These are phyloP conservation scores for Macroteleia sp. DNA, from an alignment of 2,888 invertebrate genomes.

Conservation along the genomic window DNA sequence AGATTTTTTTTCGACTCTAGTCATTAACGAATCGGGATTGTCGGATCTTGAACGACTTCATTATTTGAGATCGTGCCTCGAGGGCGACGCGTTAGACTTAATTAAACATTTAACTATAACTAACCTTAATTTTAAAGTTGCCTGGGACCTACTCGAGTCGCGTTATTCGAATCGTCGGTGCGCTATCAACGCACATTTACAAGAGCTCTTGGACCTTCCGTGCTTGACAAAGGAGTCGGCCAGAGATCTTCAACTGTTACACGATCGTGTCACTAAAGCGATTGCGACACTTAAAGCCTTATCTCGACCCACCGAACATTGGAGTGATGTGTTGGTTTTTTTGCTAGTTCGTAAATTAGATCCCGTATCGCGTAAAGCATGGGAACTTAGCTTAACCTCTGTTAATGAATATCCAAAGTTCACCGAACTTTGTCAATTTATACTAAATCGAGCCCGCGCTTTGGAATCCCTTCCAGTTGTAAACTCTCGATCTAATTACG, in stretches of 20 bases:
- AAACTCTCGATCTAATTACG: too few species aligned
- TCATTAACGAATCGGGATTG: background rate
- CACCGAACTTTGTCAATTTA: too few species aligned
- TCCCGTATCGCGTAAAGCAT: too few species aligned
- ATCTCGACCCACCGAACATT: too few species aligned
- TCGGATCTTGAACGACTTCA: slow-evolving; percentile 2
- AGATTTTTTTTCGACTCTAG: slow-evolving; percentile 1
- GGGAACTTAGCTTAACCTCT: too few species aligned
- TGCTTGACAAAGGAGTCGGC: slow-evolving; percentile 21
- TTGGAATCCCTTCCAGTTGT: too few species aligned
- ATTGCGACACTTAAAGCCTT: slow-evolving; percentile 3
- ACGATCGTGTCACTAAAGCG: background rate
- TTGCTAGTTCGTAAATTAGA: too few species aligned
- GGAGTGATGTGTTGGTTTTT: too few species aligned
- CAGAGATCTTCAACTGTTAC: background rate
- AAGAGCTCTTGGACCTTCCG: slow-evolving; percentile 18
- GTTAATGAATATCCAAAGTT: too few species aligned
- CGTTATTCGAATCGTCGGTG: slow-evolving; percentile 38
- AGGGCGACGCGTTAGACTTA: background rate
- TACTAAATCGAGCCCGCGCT: too few species aligned
- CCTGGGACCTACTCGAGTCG: slow-evolving; percentile 39
- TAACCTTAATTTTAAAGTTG: slow-evolving; percentile 29
- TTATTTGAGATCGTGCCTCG: slow-evolving; percentile 9
- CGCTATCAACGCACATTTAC: too few species aligned
- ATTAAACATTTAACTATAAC: slow-evolving; percentile 29